Percentiles rank a stretch among this genome's conserved stretches.
Conservation (phyloP, 2,888 invertebrate genomes). For the Apomyelois bistriatella region DNA sequence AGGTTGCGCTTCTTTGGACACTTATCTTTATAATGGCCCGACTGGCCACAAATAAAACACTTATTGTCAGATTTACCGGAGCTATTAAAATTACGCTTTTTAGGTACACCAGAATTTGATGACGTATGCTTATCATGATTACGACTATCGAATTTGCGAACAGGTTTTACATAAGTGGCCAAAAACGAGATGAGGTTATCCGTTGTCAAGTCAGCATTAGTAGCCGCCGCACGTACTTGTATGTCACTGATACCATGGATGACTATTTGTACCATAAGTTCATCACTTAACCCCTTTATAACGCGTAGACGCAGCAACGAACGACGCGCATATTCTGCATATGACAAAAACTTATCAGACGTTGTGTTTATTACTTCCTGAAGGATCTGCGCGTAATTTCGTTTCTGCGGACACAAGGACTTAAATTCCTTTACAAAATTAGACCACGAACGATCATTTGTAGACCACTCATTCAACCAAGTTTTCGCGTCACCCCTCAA, state of each 20-base stretch:
- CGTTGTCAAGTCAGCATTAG: background rate
- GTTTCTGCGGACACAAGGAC: background rate
- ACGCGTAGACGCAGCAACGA: background rate
- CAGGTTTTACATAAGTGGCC: too few species aligned
- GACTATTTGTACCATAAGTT: too few species aligned
- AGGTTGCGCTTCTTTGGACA: background rate
- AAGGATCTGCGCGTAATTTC: background rate
- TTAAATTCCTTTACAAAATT: background rate
- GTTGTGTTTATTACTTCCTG: background rate
- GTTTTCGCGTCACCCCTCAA: background rate
- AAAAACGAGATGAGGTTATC: background rate
- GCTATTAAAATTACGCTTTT: too few species aligned
- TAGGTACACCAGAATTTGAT: too few species aligned
- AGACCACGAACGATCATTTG: background rate
- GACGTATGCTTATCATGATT: too few species aligned
- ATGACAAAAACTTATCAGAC: background rate
- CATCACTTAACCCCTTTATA: too few species aligned
- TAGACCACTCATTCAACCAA: background rate
- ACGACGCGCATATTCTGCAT: background rate
- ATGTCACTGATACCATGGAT: too few species aligned
- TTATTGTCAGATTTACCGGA: too few species aligned
- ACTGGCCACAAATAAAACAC: too few species aligned
- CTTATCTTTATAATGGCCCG: too few species aligned
- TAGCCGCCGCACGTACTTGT: too few species aligned
- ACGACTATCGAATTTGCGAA: too few species aligned